Evolutionary conservation across 1,140 invertebrate genomes (phyloP).

Genomic region (Dreissena rostriformis): DNA sequence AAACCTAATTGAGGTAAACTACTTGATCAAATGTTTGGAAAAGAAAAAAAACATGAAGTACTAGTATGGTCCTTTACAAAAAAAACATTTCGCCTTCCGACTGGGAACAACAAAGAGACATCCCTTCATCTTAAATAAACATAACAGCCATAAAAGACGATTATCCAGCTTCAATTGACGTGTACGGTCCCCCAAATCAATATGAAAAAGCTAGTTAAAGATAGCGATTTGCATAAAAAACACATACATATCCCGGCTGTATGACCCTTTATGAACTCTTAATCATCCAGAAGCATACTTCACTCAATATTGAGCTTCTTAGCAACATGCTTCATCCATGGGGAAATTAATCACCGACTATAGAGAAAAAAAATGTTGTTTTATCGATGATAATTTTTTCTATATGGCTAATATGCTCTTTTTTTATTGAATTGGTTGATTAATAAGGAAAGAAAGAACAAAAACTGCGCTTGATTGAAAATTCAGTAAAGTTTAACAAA

Average conservation of each 20-base stretch:
- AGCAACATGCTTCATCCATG: slow-evolving; percentile 34
- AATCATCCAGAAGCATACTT: slow-evolving; percentile 39
- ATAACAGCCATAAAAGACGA: too few species aligned
- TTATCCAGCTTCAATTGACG: too few species aligned
- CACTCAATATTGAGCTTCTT: slow-evolving; percentile 24
- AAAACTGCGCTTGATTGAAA: neutral
- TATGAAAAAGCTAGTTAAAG: slow-evolving; percentile 24
- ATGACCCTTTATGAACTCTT: slow-evolving; percentile 47
- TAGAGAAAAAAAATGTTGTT: neutral
- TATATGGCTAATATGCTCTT: neutral
- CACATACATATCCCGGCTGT: slow-evolving; percentile 32
- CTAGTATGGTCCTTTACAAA: too few species aligned
- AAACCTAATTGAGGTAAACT: too few species aligned
- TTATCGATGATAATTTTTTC: neutral
- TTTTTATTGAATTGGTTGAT: neutral
- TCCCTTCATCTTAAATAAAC: too few species aligned
- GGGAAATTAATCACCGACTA: neutral
- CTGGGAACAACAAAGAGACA: too few species aligned
- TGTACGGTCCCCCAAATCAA: slow-evolving; percentile 14
- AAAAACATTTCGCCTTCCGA: too few species aligned
- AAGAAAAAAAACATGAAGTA: too few species aligned
- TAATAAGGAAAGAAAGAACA: neutral
- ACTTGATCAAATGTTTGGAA: too few species aligned
- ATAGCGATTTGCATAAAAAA: slow-evolving; percentile 43
- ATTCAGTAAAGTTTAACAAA: neutral